Evolutionary conservation across 2,113 vertebrate species (phyloP).

Genomic region (Anhinga rufa): DNA sequence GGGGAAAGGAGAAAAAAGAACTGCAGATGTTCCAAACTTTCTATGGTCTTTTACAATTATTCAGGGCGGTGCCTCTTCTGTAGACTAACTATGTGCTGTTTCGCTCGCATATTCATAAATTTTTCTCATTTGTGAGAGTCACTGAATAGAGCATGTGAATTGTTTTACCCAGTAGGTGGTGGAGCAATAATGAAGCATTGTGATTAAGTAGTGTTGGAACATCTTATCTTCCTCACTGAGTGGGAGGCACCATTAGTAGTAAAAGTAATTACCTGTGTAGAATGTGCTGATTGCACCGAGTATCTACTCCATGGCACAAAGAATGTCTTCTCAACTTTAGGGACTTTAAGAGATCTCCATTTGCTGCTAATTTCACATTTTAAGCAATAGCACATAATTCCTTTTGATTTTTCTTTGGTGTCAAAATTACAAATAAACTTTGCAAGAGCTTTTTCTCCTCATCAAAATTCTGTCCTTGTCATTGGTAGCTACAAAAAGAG

Average conservation of each 20-base stretch:
- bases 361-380: slow-evolving; percentile 65
- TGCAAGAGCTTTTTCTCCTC: neutral
- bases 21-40: slow-evolving; percentile 37
- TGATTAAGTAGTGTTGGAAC: slow-evolving; percentile 87
- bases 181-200: slow-evolving; percentile 81
- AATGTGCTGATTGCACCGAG: slow-evolving; percentile 79
- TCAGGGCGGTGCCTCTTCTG: slow-evolving; percentile 16
- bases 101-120: slow-evolving; percentile 72
- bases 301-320: slow-evolving; percentile 70
- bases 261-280: slow-evolving; percentile 89
- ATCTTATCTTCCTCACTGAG: slow-evolving; percentile 79
- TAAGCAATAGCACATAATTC: slow-evolving; percentile 55
- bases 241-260: slow-evolving; percentile 89
- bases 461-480: slow-evolving; percentile 7
- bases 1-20: neutral
- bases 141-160: slow-evolving; percentile 73
- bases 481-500: neutral
- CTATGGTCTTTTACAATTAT: neutral
- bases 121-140: slow-evolving; percentile 77
- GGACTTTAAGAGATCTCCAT: slow-evolving; percentile 60
- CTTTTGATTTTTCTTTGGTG: neutral
- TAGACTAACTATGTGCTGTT: slow-evolving; percentile 28
- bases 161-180: slow-evolving; percentile 84
- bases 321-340: slow-evolving; percentile 58
- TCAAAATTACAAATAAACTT: slow-evolving; percentile 54